phyloP scores from a whole-genome alignment of 1,140 invertebrate species.

The Drosophila chauvacae region DNA sequence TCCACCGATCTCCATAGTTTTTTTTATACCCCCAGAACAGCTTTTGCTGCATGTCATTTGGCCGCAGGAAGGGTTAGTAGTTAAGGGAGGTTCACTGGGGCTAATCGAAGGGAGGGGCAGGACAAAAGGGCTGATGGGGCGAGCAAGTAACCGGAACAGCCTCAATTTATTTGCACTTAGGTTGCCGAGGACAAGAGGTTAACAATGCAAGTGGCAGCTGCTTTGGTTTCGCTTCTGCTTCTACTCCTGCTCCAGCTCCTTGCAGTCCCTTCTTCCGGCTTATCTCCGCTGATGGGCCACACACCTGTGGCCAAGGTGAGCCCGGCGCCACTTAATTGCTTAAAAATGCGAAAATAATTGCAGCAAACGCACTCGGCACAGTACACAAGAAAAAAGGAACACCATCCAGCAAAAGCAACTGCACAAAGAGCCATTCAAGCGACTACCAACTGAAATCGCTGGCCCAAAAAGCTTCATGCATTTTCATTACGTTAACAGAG shows the following conservation, averaged over 20 bases:
- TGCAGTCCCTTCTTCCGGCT: slow-evolving; percentile 24
- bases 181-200: slow-evolving; percentile 68
- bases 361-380: slow-evolving; percentile 50
- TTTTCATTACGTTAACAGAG: slow-evolving; percentile 66
- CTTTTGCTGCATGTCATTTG: slow-evolving; percentile 79
- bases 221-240: slow-evolving; percentile 17
- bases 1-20: slow-evolving; percentile 7
- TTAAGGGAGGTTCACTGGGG: slow-evolving; percentile 12
- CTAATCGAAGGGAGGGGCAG: slow-evolving; percentile 23
- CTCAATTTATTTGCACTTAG: slow-evolving; percentile 81
- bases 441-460: background rate
- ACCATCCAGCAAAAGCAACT: background rate
- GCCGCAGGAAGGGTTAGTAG: background rate
- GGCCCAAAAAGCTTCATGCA: slow-evolving; percentile 45
- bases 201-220: slow-evolving; percentile 67
- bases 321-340: slow-evolving; percentile 65
- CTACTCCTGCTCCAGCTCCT: background rate
- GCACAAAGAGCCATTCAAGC: slow-evolving; percentile 19
- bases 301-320: slow-evolving; percentile 66
- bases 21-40: slow-evolving; percentile 25
- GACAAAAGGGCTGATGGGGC: slow-evolving; percentile 4
- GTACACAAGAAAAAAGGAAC: slow-evolving; percentile 14
- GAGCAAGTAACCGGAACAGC: slow-evolving; percentile 53
- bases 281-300: slow-evolving; percentile 52
- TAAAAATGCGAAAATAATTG: slow-evolving; percentile 78